Base-by-base conservation (phyloP, 2,888 invertebrate genomes). In the Nyleta sp. region DNA sequence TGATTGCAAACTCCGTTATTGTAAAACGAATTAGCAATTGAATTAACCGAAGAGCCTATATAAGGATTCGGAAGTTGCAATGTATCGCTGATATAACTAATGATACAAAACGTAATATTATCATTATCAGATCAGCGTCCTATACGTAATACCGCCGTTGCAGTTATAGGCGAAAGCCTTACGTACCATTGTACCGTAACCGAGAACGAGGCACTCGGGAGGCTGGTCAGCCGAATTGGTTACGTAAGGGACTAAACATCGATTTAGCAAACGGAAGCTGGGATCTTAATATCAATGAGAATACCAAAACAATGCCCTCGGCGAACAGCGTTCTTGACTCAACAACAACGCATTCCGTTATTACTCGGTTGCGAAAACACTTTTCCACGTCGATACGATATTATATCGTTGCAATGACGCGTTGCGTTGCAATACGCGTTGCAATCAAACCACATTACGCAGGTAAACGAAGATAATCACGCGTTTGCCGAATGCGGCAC, bases 201-300 rank as follows among this genome's bases (percentile, higher is more conserved):
- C 55, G 55, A 46, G 67, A 67, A 67, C 52, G 67, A 44, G 67
- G 55, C 46, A 67, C 67, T 55, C 46, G 67, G 46, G 46, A 67
- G 24, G 10, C 55, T 10, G 35, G 46, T 33, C 24, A 67, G 67
- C 46, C 44, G 24, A 55, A 53, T 46, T 24, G 55, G 55, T 55
- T 52, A 67, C 67, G 42, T 46, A 55, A 67, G 24, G 55, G 55
- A 46, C 55, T 67, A 67, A 55, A 55, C 38, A 55, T 55, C 55
- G 55, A 55, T 46, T 67, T 55, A 15, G 24, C 42, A 55, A 55
- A 67, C 46, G 40, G 55, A 53, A 67, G 13, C 18, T 15, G 24
- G 15, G 55, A 67, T 55, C 46, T 55, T 46, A 67, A 46, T 55
- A 55, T 67, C 46, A 55, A 24, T 44, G 20, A 33, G 42, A 46